Percentiles rank a stretch among this genome's conserved stretches.
These are phyloP conservation scores for Luffia ferchaultella DNA, from an alignment of 2,888 invertebrate genomes.

Conservation along the genomic window DNA sequence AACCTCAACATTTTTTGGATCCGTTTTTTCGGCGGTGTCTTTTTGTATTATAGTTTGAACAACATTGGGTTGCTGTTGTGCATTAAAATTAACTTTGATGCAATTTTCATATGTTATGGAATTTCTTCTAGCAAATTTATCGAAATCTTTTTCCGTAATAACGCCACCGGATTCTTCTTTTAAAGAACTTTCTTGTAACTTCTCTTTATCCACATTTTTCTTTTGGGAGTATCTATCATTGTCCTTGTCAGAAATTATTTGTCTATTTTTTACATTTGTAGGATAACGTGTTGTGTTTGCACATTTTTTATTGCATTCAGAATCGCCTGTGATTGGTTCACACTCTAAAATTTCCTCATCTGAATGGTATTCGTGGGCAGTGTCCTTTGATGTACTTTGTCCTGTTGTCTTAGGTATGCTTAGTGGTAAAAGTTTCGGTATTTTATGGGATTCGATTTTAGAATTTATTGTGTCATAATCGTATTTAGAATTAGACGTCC, in stretches of 20 bases:
- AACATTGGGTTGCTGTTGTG: slow-evolving; percentile 36
- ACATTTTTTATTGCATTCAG: slow-evolving; percentile 11
- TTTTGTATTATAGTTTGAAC: slow-evolving; percentile 39
- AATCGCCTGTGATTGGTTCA: slow-evolving; percentile 26
- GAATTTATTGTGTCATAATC: not conserved
- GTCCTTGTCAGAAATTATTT: too few species aligned
- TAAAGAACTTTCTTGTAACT: slow-evolving; percentile 21
- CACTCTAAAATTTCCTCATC: slow-evolving; percentile 24
- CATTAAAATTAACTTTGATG: slow-evolving; percentile 42
- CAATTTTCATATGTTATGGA: slow-evolving; percentile 49
- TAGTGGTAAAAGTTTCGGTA: slow-evolving; percentile 31
- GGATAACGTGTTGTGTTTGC: too few species aligned
- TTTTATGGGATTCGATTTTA: slow-evolving; percentile 24
- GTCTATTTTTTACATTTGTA: too few species aligned
- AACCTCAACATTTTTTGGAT: slow-evolving; percentile 31
- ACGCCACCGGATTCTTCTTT: slow-evolving; percentile 28
- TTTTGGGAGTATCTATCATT: slow-evolving; percentile 13
- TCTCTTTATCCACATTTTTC: slow-evolving; percentile 11
- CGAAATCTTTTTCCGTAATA: slow-evolving; percentile 57
- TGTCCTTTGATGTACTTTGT: slow-evolving; percentile 20
- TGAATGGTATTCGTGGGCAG: slow-evolving; percentile 2
- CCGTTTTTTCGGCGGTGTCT: slow-evolving; percentile 27
- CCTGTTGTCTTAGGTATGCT: slow-evolving; percentile 21
- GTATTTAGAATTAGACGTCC: too few species aligned
- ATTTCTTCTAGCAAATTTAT: slow-evolving; percentile 52